These are phyloP conservation scores for Thelaira solivaga DNA, from an alignment of 2,888 invertebrate species.

Conservation along the genomic window DNA sequence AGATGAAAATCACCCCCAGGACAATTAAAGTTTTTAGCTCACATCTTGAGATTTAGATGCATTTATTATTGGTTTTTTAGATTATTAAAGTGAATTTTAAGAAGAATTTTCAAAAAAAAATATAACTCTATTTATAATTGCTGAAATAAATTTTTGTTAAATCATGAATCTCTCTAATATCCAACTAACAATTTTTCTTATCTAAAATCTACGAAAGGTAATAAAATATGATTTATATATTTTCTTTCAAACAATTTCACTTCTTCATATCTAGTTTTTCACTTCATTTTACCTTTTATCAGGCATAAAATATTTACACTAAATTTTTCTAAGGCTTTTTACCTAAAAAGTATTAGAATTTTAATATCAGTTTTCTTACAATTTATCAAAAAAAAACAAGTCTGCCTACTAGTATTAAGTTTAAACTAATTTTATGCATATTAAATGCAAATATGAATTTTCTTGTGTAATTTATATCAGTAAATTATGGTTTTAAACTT, in stretches of 20 bases:
- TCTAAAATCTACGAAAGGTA: not conserved
- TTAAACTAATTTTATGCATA: slow-evolving; percentile 59
- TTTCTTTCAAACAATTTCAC: slow-evolving; percentile 6
- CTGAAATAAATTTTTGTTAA: too few species aligned
- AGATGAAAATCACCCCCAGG: too few species aligned
- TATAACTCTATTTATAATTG: too few species aligned
- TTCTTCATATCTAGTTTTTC: not conserved
- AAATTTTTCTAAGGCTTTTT: slow-evolving; percentile 17
- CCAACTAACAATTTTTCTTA: too few species aligned
- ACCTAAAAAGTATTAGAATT: not conserved
- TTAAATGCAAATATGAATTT: slow-evolving; percentile 55
- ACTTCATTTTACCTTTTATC: not conserved
- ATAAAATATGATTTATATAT: slow-evolving; percentile 15
- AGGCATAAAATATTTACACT: slow-evolving; percentile 41
- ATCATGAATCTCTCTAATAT: too few species aligned
- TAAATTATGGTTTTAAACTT: slow-evolving; percentile 55
- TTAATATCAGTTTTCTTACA: not conserved
- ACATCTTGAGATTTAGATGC: too few species aligned
- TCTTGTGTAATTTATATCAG: slow-evolving; percentile 56
- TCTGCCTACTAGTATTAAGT: slow-evolving; percentile 1
- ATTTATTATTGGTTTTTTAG: too few species aligned
- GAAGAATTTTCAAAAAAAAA: too few species aligned
- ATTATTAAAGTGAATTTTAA: too few species aligned
- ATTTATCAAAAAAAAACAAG: not conserved
- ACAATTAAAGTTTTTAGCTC: too few species aligned